Evolutionary conservation across 2,113 vertebrate species (phyloP).

Genomic region (Megaceryle maxima): DNA sequence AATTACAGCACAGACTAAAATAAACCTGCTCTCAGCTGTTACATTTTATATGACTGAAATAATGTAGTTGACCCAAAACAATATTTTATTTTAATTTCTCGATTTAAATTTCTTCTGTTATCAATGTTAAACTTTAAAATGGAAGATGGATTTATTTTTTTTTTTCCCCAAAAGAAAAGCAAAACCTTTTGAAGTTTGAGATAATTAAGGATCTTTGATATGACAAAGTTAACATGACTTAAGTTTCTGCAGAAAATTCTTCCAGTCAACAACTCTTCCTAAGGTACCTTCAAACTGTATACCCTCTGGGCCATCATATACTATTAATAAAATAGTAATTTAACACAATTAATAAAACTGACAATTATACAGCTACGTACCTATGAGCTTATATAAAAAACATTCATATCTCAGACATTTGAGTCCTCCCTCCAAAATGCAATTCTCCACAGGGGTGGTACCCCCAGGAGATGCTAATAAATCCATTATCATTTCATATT

Average conservation of each 20-base stretch:
- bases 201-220: not conserved
- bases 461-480: not conserved
- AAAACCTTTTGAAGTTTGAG: not conserved
- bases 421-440: not conserved
- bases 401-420: not conserved
- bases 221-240: not conserved
- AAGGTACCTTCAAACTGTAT: not conserved
- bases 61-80: not conserved
- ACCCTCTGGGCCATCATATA: not conserved
- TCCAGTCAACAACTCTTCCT: not conserved
- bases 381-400: not conserved
- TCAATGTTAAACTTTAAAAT: not conserved
- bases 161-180: not conserved
- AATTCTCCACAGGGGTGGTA: not conserved
- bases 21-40: not conserved
- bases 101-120: not conserved
- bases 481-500: not conserved
- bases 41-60: not conserved
- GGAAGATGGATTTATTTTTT: not conserved
- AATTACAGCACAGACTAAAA: not conserved
- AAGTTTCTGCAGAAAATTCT: not conserved
- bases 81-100: not conserved
- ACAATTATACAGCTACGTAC: not conserved
- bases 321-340: not conserved
- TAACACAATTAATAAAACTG: too few relatives aligned